Conservation (phyloP, 2,113 vertebrate genomes). For the Crotophaga sulcirostris region DNA sequence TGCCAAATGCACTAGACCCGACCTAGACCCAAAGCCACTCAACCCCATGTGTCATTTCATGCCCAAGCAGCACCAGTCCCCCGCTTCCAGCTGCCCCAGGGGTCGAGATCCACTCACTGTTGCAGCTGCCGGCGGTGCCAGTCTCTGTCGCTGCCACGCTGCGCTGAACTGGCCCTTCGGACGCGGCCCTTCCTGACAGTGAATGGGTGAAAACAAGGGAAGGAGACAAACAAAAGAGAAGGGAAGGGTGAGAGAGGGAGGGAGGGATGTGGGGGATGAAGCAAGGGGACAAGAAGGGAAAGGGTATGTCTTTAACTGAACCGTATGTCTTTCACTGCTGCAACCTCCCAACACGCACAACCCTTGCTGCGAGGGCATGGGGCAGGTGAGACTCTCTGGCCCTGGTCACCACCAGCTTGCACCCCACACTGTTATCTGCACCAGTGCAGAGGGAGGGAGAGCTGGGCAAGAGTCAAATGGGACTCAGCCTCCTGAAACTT, state of each 20-base stretch:
- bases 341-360: background rate
- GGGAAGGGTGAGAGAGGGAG: slow-evolving; percentile 69
- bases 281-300: slow-evolving; percentile 63
- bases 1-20: background rate
- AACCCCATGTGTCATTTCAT: background rate
- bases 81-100: slow-evolving; percentile 40
- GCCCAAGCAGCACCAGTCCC: slow-evolving; percentile 32
- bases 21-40: slow-evolving; percentile 1
- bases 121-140: slow-evolving; percentile 73
- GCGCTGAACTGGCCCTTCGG: slow-evolving; percentile 74
- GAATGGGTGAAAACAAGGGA: slow-evolving; percentile 63
- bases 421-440: background rate
- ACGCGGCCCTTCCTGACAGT: slow-evolving; percentile 79
- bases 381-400: background rate
- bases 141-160: slow-evolving; percentile 78
- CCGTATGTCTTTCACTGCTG: background rate
- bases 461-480: background rate
- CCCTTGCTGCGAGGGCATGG: accelerated
- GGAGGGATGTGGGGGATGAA: slow-evolving; percentile 33
- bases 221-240: slow-evolving; percentile 73
- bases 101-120: slow-evolving; percentile 76
- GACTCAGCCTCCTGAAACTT: background rate
- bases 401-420: background rate
- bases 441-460: background rate
- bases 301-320: slow-evolving; percentile 57